Evolutionary conservation across 2,888 invertebrate species (phyloP).

Genomic region (Melanotus villosus): DNA sequence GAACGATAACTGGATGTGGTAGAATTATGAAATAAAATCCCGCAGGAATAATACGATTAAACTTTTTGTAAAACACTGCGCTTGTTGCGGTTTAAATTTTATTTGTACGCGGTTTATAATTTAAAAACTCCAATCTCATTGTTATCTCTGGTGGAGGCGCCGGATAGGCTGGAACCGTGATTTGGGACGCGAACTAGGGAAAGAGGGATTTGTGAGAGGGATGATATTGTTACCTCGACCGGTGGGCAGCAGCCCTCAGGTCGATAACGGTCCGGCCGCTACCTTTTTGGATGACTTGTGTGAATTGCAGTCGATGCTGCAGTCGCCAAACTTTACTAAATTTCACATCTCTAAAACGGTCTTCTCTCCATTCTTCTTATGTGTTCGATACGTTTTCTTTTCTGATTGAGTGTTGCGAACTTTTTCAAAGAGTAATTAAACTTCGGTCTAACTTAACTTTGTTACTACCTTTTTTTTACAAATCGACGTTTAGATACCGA

Average conservation of each 20-base stretch:
- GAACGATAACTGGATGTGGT: conserved; percentile 53
- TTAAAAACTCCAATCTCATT: conserved; percentile 55
- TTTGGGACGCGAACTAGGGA: conserved; percentile 45
- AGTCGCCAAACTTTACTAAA: conserved; percentile 17
- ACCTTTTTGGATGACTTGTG: conserved; percentile 43
- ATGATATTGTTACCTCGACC: conserved; percentile 64
- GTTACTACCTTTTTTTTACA: too few relatives aligned
- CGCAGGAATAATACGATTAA: conserved; percentile 61
- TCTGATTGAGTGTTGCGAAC: too few relatives aligned
- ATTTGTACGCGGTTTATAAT: conserved; percentile 57
- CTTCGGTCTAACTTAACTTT: too few relatives aligned
- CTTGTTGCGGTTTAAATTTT: conserved; percentile 58
- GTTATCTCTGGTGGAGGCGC: conserved; percentile 53
- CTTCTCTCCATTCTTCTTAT: too few relatives aligned
- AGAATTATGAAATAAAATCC: conserved; percentile 60
- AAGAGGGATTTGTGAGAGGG: conserved; percentile 54
- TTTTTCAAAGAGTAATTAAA: too few relatives aligned
- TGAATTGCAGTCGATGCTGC: conserved; percentile 33
- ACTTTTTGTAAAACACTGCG: conserved; percentile 55
- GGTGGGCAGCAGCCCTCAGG: conserved; percentile 58
- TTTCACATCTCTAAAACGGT: too few relatives aligned
- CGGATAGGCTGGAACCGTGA: conserved; percentile 52
- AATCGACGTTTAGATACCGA: too few relatives aligned
- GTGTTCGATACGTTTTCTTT: too few relatives aligned
- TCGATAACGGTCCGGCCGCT: conserved; percentile 57